Percentiles rank a stretch among this genome's conserved stretches.
Conservation (phyloP, 2,797 vertebrate genomes). For the Choloepus didactylus region DNA sequence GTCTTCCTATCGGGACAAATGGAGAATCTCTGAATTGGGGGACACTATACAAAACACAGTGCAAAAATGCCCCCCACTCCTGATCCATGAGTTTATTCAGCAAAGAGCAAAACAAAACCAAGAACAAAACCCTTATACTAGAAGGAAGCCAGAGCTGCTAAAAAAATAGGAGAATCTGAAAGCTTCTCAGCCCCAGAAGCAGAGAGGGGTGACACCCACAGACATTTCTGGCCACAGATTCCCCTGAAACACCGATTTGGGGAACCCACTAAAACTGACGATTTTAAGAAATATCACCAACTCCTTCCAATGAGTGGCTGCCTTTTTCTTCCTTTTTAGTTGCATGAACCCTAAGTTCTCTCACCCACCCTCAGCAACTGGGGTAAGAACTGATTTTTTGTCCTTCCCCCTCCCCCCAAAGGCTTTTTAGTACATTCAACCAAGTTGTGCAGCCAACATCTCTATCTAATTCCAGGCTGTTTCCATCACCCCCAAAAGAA, state of each 20-base stretch:
- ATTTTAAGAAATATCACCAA: slow-evolving; percentile 25
- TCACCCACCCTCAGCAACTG: slow-evolving; percentile 39
- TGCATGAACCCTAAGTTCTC: not conserved
- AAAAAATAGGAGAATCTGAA: not conserved
- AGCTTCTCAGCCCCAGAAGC: not conserved
- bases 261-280: not conserved
- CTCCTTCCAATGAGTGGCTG: not conserved
- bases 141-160: not conserved
- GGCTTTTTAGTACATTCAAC: not conserved
- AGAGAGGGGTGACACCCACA: not conserved
- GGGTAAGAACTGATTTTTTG: not conserved
- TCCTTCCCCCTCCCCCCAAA: not conserved
- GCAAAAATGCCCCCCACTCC: not conserved
- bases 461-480: not conserved
- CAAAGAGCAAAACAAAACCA: not conserved
- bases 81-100: not conserved
- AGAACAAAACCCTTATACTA: not conserved
- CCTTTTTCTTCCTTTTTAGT: not conserved
- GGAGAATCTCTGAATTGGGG: not conserved
- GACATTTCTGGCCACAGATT: not conserved
- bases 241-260: not conserved
- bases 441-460: not conserved
- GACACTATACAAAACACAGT: not conserved
- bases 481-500: not conserved
- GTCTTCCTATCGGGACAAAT: not conserved